Evolutionary conservation across 2,797 vertebrate species (phyloP).

Genomic region (Podarcis siculus): DNA sequence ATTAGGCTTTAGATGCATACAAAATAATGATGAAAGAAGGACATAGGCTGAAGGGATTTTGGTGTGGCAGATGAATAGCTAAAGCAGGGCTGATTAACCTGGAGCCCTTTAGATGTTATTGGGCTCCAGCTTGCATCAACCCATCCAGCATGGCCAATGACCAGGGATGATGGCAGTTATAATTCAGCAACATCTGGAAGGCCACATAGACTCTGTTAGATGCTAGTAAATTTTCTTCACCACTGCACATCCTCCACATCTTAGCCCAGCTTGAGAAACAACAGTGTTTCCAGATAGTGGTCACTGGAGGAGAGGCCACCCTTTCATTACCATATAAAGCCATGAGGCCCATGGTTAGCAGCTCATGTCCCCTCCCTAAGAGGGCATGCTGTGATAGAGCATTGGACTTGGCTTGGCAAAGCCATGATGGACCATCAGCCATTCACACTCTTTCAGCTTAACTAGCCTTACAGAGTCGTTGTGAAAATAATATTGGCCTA

Average conservation of each 20-base stretch:
- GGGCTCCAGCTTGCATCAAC: background rate
- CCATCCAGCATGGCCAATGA: background rate
- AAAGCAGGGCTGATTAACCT: background rate
- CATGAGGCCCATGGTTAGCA: background rate
- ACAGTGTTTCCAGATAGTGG: background rate
- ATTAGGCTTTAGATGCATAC: background rate
- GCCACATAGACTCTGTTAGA: background rate
- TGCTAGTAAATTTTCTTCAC: background rate
- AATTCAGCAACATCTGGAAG: background rate
- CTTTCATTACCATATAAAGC: background rate
- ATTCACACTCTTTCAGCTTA: background rate
- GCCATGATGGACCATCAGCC: background rate
- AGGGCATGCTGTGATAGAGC: too few relatives aligned
- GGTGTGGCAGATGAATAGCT: background rate
- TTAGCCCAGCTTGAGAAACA: background rate
- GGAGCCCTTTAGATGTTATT: background rate
- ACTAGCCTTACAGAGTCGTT: too few relatives aligned
- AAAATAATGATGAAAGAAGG: background rate
- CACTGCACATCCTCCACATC: background rate
- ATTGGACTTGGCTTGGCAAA: too few relatives aligned
- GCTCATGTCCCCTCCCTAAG: background rate
- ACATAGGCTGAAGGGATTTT: background rate
- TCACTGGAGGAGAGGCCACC: background rate
- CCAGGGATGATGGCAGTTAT: background rate
- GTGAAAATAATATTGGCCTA: too few relatives aligned